Conservation (phyloP, 2,113 vertebrate genomes). For the Odobenus rosmarus region DNA sequence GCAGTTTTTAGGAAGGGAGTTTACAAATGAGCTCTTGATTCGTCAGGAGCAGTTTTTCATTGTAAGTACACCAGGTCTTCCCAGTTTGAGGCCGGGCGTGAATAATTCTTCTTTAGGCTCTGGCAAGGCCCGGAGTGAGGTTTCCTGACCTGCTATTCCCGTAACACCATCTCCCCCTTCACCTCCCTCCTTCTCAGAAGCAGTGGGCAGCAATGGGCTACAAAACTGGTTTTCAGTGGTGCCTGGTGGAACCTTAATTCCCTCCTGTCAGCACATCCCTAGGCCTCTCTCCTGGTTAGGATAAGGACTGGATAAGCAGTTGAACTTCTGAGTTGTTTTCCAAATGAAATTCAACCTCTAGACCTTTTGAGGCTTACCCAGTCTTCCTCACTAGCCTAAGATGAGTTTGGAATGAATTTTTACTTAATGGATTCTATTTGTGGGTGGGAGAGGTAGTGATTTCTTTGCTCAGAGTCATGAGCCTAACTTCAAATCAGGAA, state of each 20-base stretch:
- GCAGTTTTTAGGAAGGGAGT: background rate
- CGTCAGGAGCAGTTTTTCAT: slow-evolving; percentile 36
- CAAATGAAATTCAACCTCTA: slow-evolving; percentile 79
- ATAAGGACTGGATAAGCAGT: slow-evolving; percentile 78
- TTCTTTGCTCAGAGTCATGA: background rate
- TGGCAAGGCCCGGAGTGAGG: background rate
- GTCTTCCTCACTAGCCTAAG: slow-evolving; percentile 58
- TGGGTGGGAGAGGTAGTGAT: slow-evolving; percentile 62
- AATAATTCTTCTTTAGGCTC: background rate
- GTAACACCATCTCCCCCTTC: background rate
- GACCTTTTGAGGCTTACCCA: slow-evolving; percentile 72
- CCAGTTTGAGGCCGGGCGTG: background rate
- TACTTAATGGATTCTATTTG: slow-evolving; percentile 80
- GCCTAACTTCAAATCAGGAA: slow-evolving; percentile 74
- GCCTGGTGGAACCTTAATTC: slow-evolving; percentile 74
- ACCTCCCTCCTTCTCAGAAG: slow-evolving; percentile 24
- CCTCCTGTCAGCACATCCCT: slow-evolving; percentile 78
- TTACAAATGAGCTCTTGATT: slow-evolving; percentile 65
- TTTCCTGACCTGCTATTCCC: slow-evolving; percentile 2
- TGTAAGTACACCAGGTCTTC: background rate
- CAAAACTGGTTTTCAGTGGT: slow-evolving; percentile 26
- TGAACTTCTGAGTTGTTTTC: slow-evolving; percentile 72
- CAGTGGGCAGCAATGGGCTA: background rate
- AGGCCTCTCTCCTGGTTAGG: slow-evolving; percentile 66
- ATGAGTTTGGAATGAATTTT: slow-evolving; percentile 75